Evolutionary conservation across 2,113 vertebrate species (phyloP), one percentile per base, ranked within the genome.

Genomic region (Sardina pilchardus): DNA sequence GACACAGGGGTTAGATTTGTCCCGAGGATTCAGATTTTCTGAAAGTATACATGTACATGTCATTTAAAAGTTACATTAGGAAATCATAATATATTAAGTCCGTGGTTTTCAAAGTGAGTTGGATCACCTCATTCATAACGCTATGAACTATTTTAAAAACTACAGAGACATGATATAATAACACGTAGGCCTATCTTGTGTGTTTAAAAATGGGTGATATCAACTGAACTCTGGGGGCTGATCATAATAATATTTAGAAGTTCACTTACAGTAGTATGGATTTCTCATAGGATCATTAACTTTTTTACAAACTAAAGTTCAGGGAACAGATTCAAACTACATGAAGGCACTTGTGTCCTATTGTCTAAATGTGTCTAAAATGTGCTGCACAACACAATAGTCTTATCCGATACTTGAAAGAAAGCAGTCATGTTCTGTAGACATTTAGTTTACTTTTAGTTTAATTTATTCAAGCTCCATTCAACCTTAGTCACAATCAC

Each of bases 1-100:
- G 93, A 93, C 92, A 91, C 91, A 93, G 90, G 71, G 94, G 94
- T 94, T 93, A 86, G 83, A 82, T 30, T 75, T 43, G 75, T 71
- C 45, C 53, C 14, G 21, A 78, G 14, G 71, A 78, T 30, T 19
- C 4, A 34, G 36, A 78, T 78, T 78, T 78, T 78, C 71, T 59
- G 19, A 24, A 59, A 59, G 19, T 24, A 59, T 1, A 19, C 10
- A 1, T 50, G 12, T 53, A 53, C 10, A 50, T 50, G 48, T 50
- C 0, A 50, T 50, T 42, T 42, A 59, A 59, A 24, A 59, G 6
- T 19, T 59, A 4, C 24, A 6, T 21, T 24, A 59, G 5, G 21
- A 7, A 24, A 59, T 59, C 24, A 59, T 21, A 59, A 59, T 21
- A 59, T 24, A 59, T 4, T 0, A 59, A 24, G 19, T 59, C 6